phyloP scores from a whole-genome alignment of 2,888 invertebrate genomes.

The Tillus elongatus region DNA sequence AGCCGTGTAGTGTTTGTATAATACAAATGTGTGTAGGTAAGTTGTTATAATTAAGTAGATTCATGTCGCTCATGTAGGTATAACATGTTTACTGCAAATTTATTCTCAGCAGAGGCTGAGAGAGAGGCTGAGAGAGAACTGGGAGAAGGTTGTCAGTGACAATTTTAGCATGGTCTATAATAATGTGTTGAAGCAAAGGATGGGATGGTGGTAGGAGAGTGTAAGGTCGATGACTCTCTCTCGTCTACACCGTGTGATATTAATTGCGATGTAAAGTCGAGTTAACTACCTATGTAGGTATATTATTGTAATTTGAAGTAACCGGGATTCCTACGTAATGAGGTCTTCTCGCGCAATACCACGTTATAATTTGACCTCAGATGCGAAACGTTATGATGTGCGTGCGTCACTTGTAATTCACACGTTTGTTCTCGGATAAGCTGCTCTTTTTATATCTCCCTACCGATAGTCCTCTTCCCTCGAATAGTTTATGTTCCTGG shows the following conservation, averaged over 20 bases:
- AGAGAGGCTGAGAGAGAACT: too few relatives aligned
- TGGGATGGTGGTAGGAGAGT: too few relatives aligned
- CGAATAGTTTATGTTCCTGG: too few relatives aligned
- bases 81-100: slow-evolving; percentile 40
- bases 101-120: slow-evolving; percentile 32
- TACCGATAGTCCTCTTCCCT: too few relatives aligned
- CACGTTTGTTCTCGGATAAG: too few relatives aligned
- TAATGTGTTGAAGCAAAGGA: slow-evolving; percentile 23
- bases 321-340: slow-evolving; percentile 15
- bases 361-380: slow-evolving; percentile 13
- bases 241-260: slow-evolving; percentile 25
- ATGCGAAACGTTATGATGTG: too few relatives aligned
- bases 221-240: slow-evolving; percentile 31
- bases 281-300: slow-evolving; percentile 26
- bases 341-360: slow-evolving; percentile 17
- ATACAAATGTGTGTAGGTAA: slow-evolving; percentile 16
- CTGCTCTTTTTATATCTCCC: too few relatives aligned
- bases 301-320: slow-evolving; percentile 23
- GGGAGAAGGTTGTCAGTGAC: slow-evolving; percentile 29
- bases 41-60: slow-evolving; percentile 39
- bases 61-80: slow-evolving; percentile 38
- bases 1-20: not conserved
- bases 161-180: slow-evolving; percentile 33
- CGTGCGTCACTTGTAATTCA: too few relatives aligned
- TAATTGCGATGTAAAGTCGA: slow-evolving; percentile 27